Base-by-base conservation (phyloP, 2,113 vertebrate genomes). In the Todiramphus chloris region DNA sequence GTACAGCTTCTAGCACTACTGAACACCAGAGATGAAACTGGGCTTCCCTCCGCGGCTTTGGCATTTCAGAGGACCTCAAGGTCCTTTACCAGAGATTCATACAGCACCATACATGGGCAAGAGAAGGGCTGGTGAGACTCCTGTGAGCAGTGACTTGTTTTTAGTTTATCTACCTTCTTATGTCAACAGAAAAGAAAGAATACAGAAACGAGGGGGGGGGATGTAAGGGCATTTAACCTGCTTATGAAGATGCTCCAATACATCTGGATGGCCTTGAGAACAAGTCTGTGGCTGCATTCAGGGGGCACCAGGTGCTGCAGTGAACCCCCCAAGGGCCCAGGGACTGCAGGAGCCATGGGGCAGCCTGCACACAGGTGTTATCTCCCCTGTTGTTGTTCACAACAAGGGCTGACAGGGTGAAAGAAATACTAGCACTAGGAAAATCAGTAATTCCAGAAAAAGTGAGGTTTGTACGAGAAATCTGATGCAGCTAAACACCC, bases 341-440 rank as follows among this genome's bases (percentile, higher is more conserved):
- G 56, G 24, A 3, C 13, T 2, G 24, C 48, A 7, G 62, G 8
- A 78, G 11, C 41, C 14, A 1, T 1, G 39, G 2, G 8, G 20
- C 2, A 13, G 7, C 3, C 59, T 27, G 43, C 37, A 6, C 37
- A 4, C 0, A 24, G 44, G 3, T 0, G 2, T n/a, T 3, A 4
- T 28, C n/a, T 4, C 60, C 1, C 2, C 44, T n/a, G 11, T 1
- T 7, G 35, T 11, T 39, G 6, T 4, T 31, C 73, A 17, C 51
- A 37, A 3, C 5, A 1, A 1, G 2, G 23, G 15, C 31, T 73
- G 39, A 4, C 51, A 33, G 86, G 33, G 73, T 3, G 5, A 20
- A 74, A 46, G 8, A 15, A 56, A 27, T 16, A 14, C 10, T 11
- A 58, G 46, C 10, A 10, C 21, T 5, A 2, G 62, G 16, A 24